Base-by-base conservation (phyloP, 92 coral and sea anemone genomes). In the Actinernus sp. region DNA sequence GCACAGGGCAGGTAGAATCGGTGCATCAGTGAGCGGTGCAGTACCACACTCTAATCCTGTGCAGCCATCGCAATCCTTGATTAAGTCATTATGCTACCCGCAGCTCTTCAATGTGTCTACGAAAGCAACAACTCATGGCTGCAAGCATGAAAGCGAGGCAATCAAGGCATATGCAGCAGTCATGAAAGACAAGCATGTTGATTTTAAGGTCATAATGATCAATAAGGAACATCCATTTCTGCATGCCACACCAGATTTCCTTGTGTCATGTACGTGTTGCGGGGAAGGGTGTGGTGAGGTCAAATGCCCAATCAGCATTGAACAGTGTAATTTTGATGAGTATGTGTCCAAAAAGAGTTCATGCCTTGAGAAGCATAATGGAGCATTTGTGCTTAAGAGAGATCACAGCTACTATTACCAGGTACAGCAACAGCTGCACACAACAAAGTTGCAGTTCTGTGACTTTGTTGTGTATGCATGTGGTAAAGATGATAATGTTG, bases 1-100 rank as follows among this genome's bases (percentile, higher is more conserved):
- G 53, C 90, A 88, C 68, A 74, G 87, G 25, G 83, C 84, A 20
- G 95, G 95, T n/a, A 67, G 86, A 33, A 73, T 88, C 54, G 87
- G 94, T 43, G 89, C 87, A 6, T 83, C 90, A 0, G 31, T 48
- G 25, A 66, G 90, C 63, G 58, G 56, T 27, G 78, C 90, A 8
- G 95, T 65, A 20, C 67, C 69, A 12, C 87, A 77, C 58, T 83
- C 87, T 25, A 78, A 83, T 39, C 74, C 82, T 37, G 82, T 82
- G 30, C 81, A 61, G 62, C 79, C 93, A 27, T 68, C 82, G 20
- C 78, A 60, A 26, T 78, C 87, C 17, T 46, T 76, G 23, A 76
- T 88, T 19, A 82, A 82, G 63, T 47, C 74, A 26, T 70, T 88
- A 12, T 88, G 86, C 41, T 83, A 83, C 44, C 96, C 85, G 6